Percentiles rank a stretch among this genome's conserved stretches.
phyloP scores from a whole-genome alignment of 2,797 vertebrate species.

The Scomberomorus guttatus region DNA sequence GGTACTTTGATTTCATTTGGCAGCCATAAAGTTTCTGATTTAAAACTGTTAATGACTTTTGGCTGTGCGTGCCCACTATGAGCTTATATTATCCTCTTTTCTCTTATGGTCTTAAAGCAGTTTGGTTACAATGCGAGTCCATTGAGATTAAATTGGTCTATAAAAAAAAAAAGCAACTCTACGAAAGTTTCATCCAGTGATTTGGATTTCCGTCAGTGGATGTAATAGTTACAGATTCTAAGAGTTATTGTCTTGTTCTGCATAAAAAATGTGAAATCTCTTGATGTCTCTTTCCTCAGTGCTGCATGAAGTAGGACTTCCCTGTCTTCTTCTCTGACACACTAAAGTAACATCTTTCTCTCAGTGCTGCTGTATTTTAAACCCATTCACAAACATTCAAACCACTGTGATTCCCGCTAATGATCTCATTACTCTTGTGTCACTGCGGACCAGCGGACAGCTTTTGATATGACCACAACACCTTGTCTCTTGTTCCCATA shows the following conservation, averaged over 20 bases:
- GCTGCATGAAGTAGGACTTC: background rate
- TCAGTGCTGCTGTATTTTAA: conserved; percentile 82
- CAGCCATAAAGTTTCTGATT: conserved; percentile 58
- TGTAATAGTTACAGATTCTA: conserved; percentile 23
- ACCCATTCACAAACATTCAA: conserved; percentile 90
- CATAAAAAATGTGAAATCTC: conserved; percentile 31
- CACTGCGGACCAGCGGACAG: conserved; percentile 45
- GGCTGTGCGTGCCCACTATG: conserved; percentile 49
- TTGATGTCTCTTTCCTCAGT: background rate
- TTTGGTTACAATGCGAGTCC: conserved; percentile 55
- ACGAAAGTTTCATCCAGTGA: conserved; percentile 51
- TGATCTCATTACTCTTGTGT: conserved; percentile 89
- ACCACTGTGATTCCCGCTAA: conserved; percentile 86
- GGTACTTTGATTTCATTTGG: conserved; percentile 68
- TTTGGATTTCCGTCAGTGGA: conserved; percentile 51
- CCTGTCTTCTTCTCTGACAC: background rate
- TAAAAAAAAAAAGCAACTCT: conserved; percentile 43
- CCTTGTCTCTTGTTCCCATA: conserved; percentile 41
- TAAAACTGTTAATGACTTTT: conserved; percentile 65
- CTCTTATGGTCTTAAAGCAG: conserved; percentile 52
- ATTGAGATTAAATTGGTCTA: conserved; percentile 65
- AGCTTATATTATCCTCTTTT: conserved; percentile 73
- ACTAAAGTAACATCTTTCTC: conserved; percentile 72
- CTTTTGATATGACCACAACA: conserved; percentile 32
- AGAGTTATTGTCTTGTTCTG: conserved; percentile 38